Conservation (phyloP, 2,797 vertebrate genomes). For the Pseudochirops cupreus region DNA sequence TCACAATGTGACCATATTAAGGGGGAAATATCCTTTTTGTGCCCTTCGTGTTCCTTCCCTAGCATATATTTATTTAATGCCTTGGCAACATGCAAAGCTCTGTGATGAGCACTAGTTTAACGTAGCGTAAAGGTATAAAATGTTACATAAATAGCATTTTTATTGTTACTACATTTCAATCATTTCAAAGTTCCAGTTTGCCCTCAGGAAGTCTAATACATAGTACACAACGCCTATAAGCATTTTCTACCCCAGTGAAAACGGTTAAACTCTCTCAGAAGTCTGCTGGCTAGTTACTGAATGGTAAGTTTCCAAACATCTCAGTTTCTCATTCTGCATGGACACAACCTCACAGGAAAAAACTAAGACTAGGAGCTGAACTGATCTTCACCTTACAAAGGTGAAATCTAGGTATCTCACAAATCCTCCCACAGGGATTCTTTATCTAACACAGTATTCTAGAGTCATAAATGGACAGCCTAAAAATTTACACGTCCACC, state of each 20-base stretch:
- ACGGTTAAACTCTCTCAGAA: slow-evolving; percentile 14
- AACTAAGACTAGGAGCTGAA: slow-evolving; percentile 42
- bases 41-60: slow-evolving; percentile 14
- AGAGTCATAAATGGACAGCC: slow-evolving; percentile 2
- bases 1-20: slow-evolving; percentile 54
- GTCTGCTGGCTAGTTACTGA: slow-evolving; percentile 4
- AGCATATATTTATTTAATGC: background rate
- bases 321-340: slow-evolving; percentile 57
- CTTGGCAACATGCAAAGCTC: background rate
- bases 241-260: background rate
- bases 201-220: slow-evolving; percentile 26
- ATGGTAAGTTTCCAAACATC: slow-evolving; percentile 41
- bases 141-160: slow-evolving; percentile 21
- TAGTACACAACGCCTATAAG: background rate
- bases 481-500: background rate
- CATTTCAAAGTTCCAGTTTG: slow-evolving; percentile 45
- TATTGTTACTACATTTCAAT: slow-evolving; percentile 7
- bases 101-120: slow-evolving; percentile 17
- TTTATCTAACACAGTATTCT: slow-evolving; percentile 29
- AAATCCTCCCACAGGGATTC: slow-evolving; percentile 8
- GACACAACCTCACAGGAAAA: slow-evolving; percentile 56
- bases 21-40: slow-evolving; percentile 34
- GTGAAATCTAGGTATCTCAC: slow-evolving; percentile 35
- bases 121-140: slow-evolving; percentile 19
- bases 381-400: slow-evolving; percentile 58